Percentiles rank a stretch among this genome's conserved stretches.
phyloP scores from a whole-genome alignment of 2,888 invertebrate species.

The Cylindroiulus punctatus region DNA sequence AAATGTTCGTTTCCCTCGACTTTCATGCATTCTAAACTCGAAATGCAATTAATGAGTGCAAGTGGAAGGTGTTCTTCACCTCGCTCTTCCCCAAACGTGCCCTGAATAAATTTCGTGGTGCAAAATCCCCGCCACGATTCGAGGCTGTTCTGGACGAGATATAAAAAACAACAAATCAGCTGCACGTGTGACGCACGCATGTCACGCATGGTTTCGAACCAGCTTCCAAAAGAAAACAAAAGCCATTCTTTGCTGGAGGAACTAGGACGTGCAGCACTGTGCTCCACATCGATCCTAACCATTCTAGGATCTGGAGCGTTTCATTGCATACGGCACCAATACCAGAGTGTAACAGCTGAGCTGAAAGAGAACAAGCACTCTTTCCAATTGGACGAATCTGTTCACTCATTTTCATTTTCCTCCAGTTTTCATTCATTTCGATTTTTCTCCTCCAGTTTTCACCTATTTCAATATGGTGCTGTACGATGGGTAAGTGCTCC shows the following conservation, averaged over 20 bases:
- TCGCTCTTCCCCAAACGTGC: slow-evolving; percentile 13
- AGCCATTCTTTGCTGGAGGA: slow-evolving; percentile 23
- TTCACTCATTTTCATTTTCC: no score
- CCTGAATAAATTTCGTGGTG: slow-evolving; percentile 17
- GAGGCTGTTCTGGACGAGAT: background rate
- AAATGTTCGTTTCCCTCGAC: background rate
- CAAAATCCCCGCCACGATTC: background rate
- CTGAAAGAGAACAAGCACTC: background rate
- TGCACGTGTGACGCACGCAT: slow-evolving; percentile 17
- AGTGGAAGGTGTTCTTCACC: slow-evolving; percentile 20
- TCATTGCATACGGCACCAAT: background rate
- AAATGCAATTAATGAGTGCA: background rate
- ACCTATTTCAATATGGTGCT: background rate
- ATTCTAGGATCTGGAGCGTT: background rate
- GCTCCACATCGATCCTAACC: background rate
- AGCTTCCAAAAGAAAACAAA: background rate
- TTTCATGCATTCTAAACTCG: background rate
- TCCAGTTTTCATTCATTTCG: no score
- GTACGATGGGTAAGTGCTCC: background rate
- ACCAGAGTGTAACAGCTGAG: background rate
- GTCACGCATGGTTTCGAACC: background rate
- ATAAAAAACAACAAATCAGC: slow-evolving; percentile 19
- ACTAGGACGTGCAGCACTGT: background rate
- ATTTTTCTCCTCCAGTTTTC: no score
- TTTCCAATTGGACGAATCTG: background rate